Conservation (phyloP, 1,140 invertebrate genomes). For the Apis laboriosa region DNA sequence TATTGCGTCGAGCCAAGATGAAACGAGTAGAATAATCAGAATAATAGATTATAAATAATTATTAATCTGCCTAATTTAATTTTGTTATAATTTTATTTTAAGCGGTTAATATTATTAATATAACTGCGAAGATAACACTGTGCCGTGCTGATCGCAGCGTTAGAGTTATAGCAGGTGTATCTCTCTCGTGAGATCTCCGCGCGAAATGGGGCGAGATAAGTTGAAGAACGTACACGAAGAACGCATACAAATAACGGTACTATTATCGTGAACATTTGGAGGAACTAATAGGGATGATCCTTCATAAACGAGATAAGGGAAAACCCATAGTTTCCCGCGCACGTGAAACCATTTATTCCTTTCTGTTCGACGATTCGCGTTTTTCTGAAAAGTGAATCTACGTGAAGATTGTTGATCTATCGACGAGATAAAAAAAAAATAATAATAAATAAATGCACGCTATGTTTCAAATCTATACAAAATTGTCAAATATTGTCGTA, state of each 20-base stretch:
- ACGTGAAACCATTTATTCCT: conserved; percentile 4
- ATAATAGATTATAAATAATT: no score
- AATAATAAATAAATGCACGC: no score
- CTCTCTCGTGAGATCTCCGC: no score
- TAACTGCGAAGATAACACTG: no score
- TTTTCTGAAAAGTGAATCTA: background rate
- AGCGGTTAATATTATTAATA: no score
- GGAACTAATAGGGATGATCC: background rate
- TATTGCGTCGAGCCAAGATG: no score
- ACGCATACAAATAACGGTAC: conserved; percentile 1
- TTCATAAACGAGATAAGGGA: conserved; percentile 11
- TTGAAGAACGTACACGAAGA: conserved; percentile 12
- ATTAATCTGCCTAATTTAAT: no score
- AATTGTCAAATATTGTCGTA: no score
- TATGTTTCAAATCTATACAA: no score
- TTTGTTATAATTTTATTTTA: background rate
- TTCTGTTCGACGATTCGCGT: background rate
- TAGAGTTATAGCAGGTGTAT: no score
- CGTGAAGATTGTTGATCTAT: background rate
- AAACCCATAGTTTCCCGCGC: background rate
- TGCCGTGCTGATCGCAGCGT: no score
- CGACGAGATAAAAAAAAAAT: no score
- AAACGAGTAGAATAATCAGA: background rate
- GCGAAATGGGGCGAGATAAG: background rate
- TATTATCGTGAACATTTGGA: background rate